Conservation (phyloP, 2,797 vertebrate genomes). For the Geotrypetes seraphini region DNA sequence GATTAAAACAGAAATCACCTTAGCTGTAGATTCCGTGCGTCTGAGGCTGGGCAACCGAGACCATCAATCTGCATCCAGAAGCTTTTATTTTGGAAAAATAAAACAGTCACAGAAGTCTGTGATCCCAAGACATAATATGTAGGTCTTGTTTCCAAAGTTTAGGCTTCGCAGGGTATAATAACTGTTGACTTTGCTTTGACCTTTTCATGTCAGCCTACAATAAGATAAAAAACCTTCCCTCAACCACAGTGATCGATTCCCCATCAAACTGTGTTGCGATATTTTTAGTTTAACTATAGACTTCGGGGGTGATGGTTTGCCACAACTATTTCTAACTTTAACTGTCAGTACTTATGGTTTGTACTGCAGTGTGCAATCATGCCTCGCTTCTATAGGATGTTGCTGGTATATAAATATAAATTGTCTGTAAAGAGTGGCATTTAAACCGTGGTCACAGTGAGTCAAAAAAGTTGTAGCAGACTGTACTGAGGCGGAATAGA, state of each 20-base stretch:
- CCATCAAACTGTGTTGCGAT: slow-evolving; percentile 7
- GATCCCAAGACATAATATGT: too few relatives aligned
- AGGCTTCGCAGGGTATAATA: background rate
- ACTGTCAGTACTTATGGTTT: slow-evolving; percentile 14
- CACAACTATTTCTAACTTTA: slow-evolving; percentile 19
- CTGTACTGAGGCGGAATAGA: background rate
- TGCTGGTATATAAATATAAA: slow-evolving; percentile 12
- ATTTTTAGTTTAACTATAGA: slow-evolving; percentile 29
- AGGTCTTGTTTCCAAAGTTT: background rate
- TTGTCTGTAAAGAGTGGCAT: background rate
- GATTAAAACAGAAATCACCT: too few relatives aligned
- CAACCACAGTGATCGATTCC: slow-evolving; percentile 15
- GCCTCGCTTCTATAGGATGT: background rate
- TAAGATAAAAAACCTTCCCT: slow-evolving; percentile 16
- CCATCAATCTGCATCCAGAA: too few relatives aligned
- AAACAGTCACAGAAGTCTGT: too few relatives aligned
- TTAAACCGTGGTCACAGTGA: slow-evolving; percentile 1
- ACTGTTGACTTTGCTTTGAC: slow-evolving; percentile 17
- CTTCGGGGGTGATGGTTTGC: slow-evolving; percentile 23
- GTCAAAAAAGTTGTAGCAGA: background rate
- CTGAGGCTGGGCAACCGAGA: too few relatives aligned
- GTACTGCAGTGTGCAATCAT: slow-evolving; percentile 9
- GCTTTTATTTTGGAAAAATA: background rate
- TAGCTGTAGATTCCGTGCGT: too few relatives aligned
- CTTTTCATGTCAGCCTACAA: slow-evolving; percentile 19